Percentiles rank a stretch among this genome's conserved stretches.
Conservation (phyloP, 2,797 vertebrate genomes). For the Peromyscus eremicus region DNA sequence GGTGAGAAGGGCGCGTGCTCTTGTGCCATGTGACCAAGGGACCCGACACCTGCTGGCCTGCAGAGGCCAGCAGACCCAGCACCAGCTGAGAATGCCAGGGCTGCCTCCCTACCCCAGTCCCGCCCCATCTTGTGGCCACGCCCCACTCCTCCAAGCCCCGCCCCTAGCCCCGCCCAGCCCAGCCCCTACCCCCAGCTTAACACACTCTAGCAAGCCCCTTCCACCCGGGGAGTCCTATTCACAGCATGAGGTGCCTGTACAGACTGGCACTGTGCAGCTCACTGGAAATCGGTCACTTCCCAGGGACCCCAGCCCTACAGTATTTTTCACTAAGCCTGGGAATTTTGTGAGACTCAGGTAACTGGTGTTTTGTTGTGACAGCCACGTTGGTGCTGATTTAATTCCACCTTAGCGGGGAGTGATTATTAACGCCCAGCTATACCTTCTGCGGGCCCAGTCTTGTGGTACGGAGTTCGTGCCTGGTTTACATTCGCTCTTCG, state of each 20-base stretch:
- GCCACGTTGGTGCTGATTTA: neutral
- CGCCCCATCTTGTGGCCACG: neutral
- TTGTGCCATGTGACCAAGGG: neutral
- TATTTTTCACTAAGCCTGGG: neutral
- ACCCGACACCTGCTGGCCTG: neutral
- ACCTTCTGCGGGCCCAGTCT: neutral
- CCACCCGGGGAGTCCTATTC: neutral
- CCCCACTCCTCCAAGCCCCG: neutral
- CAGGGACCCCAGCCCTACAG: neutral
- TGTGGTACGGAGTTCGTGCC: neutral
- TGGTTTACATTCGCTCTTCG: too few species aligned
- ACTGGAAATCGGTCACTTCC: neutral
- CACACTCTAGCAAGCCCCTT: neutral
- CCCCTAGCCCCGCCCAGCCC: neutral
- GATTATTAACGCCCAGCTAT: neutral
- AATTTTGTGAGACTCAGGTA: neutral
- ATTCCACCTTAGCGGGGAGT: neutral
- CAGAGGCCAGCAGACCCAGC: neutral
- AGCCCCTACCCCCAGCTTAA: neutral
- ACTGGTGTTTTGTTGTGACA: neutral
- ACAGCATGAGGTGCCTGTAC: neutral
- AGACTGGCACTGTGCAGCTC: neutral
- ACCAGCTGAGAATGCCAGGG: neutral
- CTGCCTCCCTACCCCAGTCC: neutral
- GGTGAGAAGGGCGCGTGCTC: neutral